These are phyloP conservation scores for Chloroclystis v-ata DNA, from an alignment of 2,888 invertebrate species.

Conservation along the genomic window DNA sequence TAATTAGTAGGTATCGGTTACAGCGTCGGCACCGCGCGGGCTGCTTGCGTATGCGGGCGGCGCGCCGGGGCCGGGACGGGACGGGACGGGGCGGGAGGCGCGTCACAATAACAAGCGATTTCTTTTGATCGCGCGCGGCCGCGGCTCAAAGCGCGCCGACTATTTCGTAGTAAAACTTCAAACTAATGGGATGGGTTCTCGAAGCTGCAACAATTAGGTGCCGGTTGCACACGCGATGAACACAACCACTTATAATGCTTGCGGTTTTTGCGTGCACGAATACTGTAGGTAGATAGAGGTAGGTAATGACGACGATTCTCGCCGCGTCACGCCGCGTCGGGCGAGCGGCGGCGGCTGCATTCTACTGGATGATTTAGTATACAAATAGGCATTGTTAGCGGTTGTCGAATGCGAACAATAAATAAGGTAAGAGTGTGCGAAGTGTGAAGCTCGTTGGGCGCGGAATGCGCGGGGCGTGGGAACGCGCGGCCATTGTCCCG, in stretches of 20 bases:
- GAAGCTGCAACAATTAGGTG: constrained; percentile 6
- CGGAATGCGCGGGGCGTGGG: constrained; percentile 35
- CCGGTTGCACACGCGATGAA: constrained; percentile 9
- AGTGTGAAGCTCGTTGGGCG: constrained; percentile 20
- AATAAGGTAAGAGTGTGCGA: constrained; percentile 22
- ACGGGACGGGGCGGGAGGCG: too few relatives aligned
- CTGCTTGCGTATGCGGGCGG: constrained; percentile 13
- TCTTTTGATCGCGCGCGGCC: constrained; percentile 9
- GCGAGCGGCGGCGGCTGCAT: too few relatives aligned
- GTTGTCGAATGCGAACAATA: constrained; percentile 12
- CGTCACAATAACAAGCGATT: constrained; percentile 9
- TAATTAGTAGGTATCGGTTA: constrained; percentile 43
- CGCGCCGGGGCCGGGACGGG: neutral
- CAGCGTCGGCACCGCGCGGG: constrained; percentile 15
- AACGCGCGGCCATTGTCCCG: constrained; percentile 25
- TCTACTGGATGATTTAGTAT: neutral
- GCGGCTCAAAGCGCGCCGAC: constrained; percentile 12
- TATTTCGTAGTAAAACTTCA: constrained; percentile 13
- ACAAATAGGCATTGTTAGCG: constrained; percentile 3
- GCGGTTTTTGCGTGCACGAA: too few relatives aligned
- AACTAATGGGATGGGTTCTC: constrained; percentile 11
- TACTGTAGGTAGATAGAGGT: too few relatives aligned
- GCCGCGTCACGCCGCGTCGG: too few relatives aligned
- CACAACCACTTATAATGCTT: neutral
- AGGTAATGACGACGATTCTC: too few relatives aligned